phyloP scores from a whole-genome alignment of 2,888 invertebrate species.

The Alloscopus bannaensis region DNA sequence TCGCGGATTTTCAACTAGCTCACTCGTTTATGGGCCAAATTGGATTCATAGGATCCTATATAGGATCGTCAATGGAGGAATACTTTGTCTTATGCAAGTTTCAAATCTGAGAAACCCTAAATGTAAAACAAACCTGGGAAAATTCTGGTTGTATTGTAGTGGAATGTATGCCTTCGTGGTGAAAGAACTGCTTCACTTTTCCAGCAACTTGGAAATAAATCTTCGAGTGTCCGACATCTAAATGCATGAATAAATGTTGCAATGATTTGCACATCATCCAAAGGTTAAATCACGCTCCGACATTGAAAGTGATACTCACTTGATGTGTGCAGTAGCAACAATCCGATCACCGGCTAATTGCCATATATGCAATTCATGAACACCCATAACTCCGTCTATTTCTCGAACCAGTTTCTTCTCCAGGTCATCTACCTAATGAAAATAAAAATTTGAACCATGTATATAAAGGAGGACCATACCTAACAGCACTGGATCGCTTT shows the following conservation, averaged over 20 bases:
- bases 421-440: constrained; percentile 86
- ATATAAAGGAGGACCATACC: not conserved
- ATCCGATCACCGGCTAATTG: constrained; percentile 96
- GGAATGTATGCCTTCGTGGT: constrained; percentile 42
- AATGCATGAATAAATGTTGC: not conserved
- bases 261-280: constrained; percentile 1
- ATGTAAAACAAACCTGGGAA: constrained; percentile 27
- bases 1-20: no score
- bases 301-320: constrained; percentile 11
- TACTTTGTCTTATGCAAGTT: not conserved
- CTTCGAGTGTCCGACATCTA: constrained; percentile 21
- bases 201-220: constrained; percentile 31
- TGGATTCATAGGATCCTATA: no score
- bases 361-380: constrained; percentile 96
- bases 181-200: constrained; percentile 32
- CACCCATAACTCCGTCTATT: constrained; percentile 94
- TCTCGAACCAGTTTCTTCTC: constrained; percentile 89
- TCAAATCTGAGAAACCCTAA: not conserved
- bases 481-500: not conserved
- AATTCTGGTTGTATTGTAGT: constrained; percentile 48
- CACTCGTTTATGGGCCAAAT: no score
- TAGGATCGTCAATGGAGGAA: no score
- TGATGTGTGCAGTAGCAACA: constrained; percentile 97
- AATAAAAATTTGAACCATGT: not conserved
- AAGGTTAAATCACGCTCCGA: no score